Evolutionary conservation across 2,113 vertebrate genomes (phyloP), one percentile per base, ranked within the genome.

Genomic region (Cynocephalus volans): DNA sequence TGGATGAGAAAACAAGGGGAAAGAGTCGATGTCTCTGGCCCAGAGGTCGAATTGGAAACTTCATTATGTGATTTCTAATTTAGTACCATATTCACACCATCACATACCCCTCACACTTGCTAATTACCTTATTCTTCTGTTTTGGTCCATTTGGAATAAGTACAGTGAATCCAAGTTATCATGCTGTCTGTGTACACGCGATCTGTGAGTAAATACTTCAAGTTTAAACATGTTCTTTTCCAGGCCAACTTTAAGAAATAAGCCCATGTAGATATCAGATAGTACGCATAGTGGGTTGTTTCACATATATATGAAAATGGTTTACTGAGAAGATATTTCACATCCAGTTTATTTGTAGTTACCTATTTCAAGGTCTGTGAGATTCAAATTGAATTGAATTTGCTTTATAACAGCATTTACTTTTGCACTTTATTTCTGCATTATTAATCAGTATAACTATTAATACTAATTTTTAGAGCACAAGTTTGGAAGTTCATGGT

Each of bases 331-430:
- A 94, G 12, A 76, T 94, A 95, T 69, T 96, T 96, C 31, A 89
- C 33, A 86, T 82, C 8, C 75, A 48, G 24, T 84, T 92, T 88
- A 52, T 81, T 48, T 84, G n/a, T 96, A 60, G 8, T 33, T 56
- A 62, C 21, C 21, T 82, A 15, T 81, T 95, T 93, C 21, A 95
- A 23, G 9, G 83, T 94, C 90, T 95, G 11, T 95, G 90, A 92
- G 45, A 84, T 79, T 92, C 28, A 81, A 28, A 45, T 95, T 96
- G 50, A 93, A 96, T 73, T 81, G 93, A 87, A 69, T 92, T 88
- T 86, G 52, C 76, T 94, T 90, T 28, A 65, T 84, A 87, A 75
- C 28, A 60, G 36, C n/a, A 87, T 93, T 93, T 80, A 96, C n/a
- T 93, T 92, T 87, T 95, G 9, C 58, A 75, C 8, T 81, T 93